Evolutionary conservation across 2,888 invertebrate species (phyloP), one percentile per base, ranked within the genome.

Genomic region (Rhopalosiphum nymphaeae): DNA sequence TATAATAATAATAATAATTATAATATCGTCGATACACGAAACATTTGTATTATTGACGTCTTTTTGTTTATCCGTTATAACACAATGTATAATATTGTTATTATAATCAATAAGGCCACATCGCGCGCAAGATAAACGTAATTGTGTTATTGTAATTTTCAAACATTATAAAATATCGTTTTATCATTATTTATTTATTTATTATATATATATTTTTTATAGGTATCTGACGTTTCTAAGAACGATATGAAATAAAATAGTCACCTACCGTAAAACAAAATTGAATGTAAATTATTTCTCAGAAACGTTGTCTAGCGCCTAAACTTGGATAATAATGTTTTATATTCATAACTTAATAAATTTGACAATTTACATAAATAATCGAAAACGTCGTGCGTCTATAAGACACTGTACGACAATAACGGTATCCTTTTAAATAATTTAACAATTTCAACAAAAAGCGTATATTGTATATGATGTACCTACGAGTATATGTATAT

Each of bases 361-460:
- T 91, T 78, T 49, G 78, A 91, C 78, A 49, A 78, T 91, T 91
- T 78, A 49, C 91, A 91, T 91, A 91, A 91, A 91, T 78, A 78
- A 78, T 78, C 21, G 57, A 89, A 21, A 89, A 57, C 89, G 44
- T 44, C 44, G 25, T 21, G 21, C 21, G 3, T 42, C 11, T 26
- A 25, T 25, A 89, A 21, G 16, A 78, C n/a, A 25, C 21, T 89
- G 29, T 16, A 44, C 29, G 57, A 29, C 57, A 42, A 89, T 26
- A 57, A 89, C 89, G 89, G 89, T n/a, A 46, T 89, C n/a, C 44
- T 16, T 61, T 89, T 29, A 44, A 89, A 46, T 46, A 46, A 61
- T 44, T 61, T 44, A 89, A 46, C 46, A 29, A 89, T 89, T n/a
- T 44, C n/a, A 1, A 86, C 13, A 86, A 86, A 36, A 78, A 78